These are phyloP conservation scores for Thelaira solivaga DNA, from an alignment of 2,888 invertebrate species.

Conservation along the genomic window DNA sequence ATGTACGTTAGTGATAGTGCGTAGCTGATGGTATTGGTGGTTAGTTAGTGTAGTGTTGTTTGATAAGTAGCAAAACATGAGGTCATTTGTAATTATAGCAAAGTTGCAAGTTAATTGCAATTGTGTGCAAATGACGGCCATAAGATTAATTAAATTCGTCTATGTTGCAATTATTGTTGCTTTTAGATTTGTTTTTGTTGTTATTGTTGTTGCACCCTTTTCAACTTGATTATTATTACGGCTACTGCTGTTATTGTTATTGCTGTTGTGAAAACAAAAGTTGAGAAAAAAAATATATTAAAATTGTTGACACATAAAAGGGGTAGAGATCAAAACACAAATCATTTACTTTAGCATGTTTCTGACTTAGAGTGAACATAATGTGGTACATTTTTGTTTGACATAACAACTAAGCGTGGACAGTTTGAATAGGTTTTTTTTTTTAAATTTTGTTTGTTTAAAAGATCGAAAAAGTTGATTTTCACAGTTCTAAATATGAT, in stretches of 20 bases:
- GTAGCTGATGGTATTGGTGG: conserved; percentile 45
- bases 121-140: conserved; percentile 74
- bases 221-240: neutral
- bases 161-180: conserved; percentile 12
- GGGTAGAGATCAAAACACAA: conserved; percentile 48
- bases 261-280: conserved; percentile 18
- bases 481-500: too few species aligned
- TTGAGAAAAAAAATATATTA: neutral
- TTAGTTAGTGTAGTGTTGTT: conserved; percentile 66
- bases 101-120: conserved; percentile 76
- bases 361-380: conserved; percentile 18
- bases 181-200: neutral
- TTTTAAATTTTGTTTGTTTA: too few species aligned
- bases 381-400: conserved; percentile 26
- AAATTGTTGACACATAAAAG: conserved; percentile 41
- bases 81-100: conserved; percentile 74
- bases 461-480: too few species aligned
- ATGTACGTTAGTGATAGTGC: neutral
- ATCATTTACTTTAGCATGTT: conserved; percentile 45
- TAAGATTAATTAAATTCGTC: conserved; percentile 75
- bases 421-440: neutral
- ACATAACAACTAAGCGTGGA: neutral
- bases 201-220: neutral
- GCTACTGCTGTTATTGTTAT: neutral
- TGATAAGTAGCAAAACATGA: conserved; percentile 75